Percentiles rank a stretch among this genome's conserved stretches.
These are phyloP conservation scores for Takifugu bimaculatus DNA, from an alignment of 2,113 vertebrate genomes.

Conservation along the genomic window DNA sequence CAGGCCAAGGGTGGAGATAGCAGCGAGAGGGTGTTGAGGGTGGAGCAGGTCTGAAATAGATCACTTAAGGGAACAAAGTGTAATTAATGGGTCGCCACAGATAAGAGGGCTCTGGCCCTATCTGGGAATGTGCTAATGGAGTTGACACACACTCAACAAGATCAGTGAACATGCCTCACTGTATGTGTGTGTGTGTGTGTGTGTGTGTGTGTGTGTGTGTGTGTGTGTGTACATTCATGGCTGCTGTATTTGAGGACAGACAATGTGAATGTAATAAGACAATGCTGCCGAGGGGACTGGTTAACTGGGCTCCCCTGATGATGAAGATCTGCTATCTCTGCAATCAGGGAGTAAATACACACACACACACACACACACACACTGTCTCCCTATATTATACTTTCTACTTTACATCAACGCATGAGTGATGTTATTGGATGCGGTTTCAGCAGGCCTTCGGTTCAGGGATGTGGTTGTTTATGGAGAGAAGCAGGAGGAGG, in stretches of 20 bases:
- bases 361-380: constrained; percentile 11
- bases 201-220: background rate
- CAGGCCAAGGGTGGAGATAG: constrained; percentile 67
- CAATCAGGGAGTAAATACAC: constrained; percentile 55
- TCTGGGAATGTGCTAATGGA: constrained; percentile 83
- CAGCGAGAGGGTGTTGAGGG: constrained; percentile 67
- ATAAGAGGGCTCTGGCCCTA: constrained; percentile 78
- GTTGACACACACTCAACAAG: constrained; percentile 75
- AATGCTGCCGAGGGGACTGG: constrained; percentile 46
- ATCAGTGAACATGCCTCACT: constrained; percentile 52
- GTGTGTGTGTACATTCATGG: constrained; percentile 4
- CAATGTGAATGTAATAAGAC: constrained; percentile 4
- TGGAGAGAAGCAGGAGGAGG: constrained; percentile 61
- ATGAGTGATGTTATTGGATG: constrained; percentile 73
- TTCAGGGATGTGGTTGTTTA: constrained; percentile 73
- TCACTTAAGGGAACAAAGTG: constrained; percentile 84
- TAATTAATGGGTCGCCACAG: constrained; percentile 81
- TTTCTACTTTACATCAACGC: constrained; percentile 60
- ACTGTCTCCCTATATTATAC: constrained; percentile 21
- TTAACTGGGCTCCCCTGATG: constrained; percentile 52
- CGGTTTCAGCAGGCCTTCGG: constrained; percentile 56
- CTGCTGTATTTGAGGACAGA: constrained; percentile 21
- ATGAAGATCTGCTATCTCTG: constrained; percentile 43
- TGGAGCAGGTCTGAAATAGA: constrained; percentile 78
- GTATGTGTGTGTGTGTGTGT: constrained; percentile 5